Percentiles rank a stretch among this genome's conserved stretches.
Evolutionary conservation across 2,888 invertebrate species (phyloP).

Genomic region (Troides oblongomaculatus): DNA sequence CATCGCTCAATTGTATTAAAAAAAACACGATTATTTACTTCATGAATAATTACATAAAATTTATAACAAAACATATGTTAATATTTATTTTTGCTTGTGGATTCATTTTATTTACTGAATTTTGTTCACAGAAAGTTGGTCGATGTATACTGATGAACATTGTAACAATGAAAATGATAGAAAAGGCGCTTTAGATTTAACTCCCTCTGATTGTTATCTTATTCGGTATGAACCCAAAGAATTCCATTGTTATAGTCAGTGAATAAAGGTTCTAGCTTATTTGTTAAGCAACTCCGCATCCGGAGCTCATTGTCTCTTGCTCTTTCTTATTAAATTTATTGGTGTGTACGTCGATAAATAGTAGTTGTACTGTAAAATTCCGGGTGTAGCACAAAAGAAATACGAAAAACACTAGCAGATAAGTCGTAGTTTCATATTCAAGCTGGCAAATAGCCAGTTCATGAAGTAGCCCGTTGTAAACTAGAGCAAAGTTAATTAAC

Average conservation of each 20-base stretch:
- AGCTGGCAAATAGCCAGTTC: constrained; percentile 26
- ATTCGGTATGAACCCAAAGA: not conserved
- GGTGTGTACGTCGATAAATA: constrained; percentile 1
- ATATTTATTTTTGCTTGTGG: not conserved
- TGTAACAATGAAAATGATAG: not conserved
- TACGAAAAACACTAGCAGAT: not conserved
- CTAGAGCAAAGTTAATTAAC: constrained; percentile 29
- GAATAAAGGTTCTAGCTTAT: not conserved
- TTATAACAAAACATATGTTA: not conserved
- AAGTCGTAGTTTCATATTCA: constrained; percentile 25
- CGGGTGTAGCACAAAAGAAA: constrained; percentile 1
- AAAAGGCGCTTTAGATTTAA: not conserved
- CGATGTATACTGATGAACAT: not conserved
- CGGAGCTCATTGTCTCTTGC: not conserved
- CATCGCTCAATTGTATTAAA: no score
- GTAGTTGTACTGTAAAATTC: not conserved
- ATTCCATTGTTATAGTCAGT: not conserved
- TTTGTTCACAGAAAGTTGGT: not conserved
- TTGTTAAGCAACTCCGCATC: not conserved
- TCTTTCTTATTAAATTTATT: not conserved
- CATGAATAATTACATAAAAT: not conserved
- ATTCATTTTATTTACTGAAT: not conserved
- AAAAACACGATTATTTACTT: not conserved
- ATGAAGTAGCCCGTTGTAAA: constrained; percentile 17
- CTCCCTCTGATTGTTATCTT: not conserved